Evolutionary conservation across 2,888 invertebrate genomes (phyloP).

Genomic region (Erpobdella octoculata): DNA sequence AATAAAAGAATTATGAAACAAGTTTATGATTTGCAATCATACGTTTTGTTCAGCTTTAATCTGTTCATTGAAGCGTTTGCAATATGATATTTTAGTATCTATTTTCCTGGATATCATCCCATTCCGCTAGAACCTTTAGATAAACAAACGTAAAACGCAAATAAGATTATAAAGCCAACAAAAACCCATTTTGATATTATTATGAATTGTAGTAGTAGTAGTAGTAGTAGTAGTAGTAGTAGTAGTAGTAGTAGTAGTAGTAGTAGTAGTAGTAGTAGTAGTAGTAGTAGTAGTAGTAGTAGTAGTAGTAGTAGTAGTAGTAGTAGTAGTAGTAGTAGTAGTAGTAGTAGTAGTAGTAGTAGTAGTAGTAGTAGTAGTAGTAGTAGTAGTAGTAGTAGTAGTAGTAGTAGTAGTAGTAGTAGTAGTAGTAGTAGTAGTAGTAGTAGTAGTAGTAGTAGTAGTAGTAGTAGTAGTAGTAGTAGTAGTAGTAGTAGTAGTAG

Average conservation of each 20-base stretch:
- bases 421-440: not conserved
- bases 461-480: not conserved
- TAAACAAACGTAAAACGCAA: no score
- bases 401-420: not conserved
- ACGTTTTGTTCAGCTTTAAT: no score
- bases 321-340: constrained; percentile 4
- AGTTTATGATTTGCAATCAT: no score
- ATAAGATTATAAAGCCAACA: no score
- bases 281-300: constrained; percentile 1
- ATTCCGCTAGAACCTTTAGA: no score
- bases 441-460: constrained; percentile 2
- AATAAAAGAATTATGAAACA: no score
- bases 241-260: constrained; percentile 11
- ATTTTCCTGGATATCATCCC: no score
- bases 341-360: constrained; percentile 2
- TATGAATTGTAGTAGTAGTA: constrained; percentile 31
- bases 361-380: constrained; percentile 5
- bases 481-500: not conserved
- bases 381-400: constrained; percentile 5
- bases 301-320: not conserved
- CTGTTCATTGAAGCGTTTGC: no score
- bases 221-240: constrained; percentile 25
- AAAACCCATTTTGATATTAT: no score
- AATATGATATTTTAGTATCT: no score
- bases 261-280: constrained; percentile 2